Base-by-base conservation (phyloP, 2,113 vertebrate species). In the Thamnaconus septentrionalis region DNA sequence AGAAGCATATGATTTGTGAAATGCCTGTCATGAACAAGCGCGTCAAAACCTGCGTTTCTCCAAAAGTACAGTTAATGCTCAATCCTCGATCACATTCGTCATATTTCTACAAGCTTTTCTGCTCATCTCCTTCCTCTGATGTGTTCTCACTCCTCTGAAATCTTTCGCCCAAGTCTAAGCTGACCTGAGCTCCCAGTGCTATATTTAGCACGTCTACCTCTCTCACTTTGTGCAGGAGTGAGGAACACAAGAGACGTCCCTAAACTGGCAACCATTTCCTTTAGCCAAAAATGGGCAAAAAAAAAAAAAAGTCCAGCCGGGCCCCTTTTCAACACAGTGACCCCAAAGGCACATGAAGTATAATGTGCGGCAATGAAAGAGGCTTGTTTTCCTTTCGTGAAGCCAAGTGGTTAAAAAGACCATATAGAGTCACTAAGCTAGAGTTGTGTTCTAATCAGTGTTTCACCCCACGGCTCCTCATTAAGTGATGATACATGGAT, bases 201-300 rank as follows among this genome's bases (percentile, higher is more conserved):
- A 87, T 87, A 78, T 87, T 86, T 83, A 86, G 67, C 64, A 56
- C 4, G 41, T 82, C 84, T 82, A 77, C 75, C 75, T 73, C 66
- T 73, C 66, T 53, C 60, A 76, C 81, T 79, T 75, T 12, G 54
- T 63, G 56, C 56, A 73, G 31, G 45, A 39, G 1, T 1, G 59
- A 71, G 83, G 73, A 76, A 53, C 71, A 64, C 51, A 46, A 40
- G 76, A 87, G 84, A 90, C 73, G 3, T 86, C 81, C 71, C 85
- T 42, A 48, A 43, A 67, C 73, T 75, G 54, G 54, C 31, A 8
- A 64, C 87, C 81, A 82, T 88, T 87, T 89, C 85, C 83, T 84
- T 43, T 83, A 12, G 49, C 85, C 81, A 87, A 86, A 85, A 78
- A 86, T 83, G 80, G 88, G 66, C 74, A 86, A 82, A 86, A 86